Base-by-base conservation (phyloP, 2,888 invertebrate species). In the Exocentrus adspersus region DNA sequence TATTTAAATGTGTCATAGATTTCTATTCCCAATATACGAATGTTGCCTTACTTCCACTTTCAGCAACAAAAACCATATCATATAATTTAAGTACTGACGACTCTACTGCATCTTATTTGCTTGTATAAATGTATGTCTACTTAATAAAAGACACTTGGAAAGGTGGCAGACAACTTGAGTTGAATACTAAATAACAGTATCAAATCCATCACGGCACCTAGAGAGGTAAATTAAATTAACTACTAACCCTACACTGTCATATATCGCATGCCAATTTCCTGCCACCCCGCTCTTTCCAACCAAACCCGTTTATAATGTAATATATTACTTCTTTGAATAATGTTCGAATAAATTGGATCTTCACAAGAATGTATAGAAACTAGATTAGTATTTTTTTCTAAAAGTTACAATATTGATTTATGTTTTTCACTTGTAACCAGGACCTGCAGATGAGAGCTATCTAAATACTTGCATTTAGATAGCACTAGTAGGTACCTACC, bases 191-290 rank as follows among this genome's bases (percentile, higher is more conserved):
- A 65, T 68, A 75, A 70, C 69, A 65, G 67, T 69, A 71, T 73
- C 74, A 75, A 77, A 77, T 78, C 72, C 75, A 77, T 77, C 78
- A 76, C 74, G 75, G 69, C 73, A 75, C 72, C 75, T 70, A 72
- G 64, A 68, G 69, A 58, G 72, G 72, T 67, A 78, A 78, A 78
- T 78, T 78, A 76, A 78, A 77, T 78, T 78, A 78, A 73, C 73
- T 72, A 73, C 73, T 71, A 75, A 77, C 73, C 76, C 75, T 70
- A 65, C 71, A 72, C 74, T 74, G 74, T 75, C 77, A 78, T 78
- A 75, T 77, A 78, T 78, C 75, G 77, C 76, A 76, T 78, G 77
- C 76, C 78, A 78, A 78, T 78, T 78, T 78, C 77, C 76, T 77
- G 59, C 54, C 59, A 67, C 59, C 70, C n/a, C 65, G 56, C 69